Conservation (phyloP, 2,888 invertebrate genomes). For the Hedychridium roseum region DNA sequence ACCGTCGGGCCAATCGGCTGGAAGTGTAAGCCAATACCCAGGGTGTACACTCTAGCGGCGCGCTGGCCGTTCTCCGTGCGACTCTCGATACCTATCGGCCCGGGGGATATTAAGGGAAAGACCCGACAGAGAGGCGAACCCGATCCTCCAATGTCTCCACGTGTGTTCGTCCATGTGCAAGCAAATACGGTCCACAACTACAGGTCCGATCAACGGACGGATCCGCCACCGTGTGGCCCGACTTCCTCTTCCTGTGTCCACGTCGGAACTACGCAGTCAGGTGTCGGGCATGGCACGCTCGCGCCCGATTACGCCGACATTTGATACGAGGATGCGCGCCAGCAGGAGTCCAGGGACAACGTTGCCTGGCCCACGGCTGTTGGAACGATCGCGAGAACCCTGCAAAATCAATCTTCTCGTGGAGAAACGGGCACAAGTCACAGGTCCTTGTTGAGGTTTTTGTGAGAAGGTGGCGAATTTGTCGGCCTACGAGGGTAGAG, state of each 20-base stretch:
- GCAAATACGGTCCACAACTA: no score
- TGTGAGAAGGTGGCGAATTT: no score
- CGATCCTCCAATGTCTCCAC: no score
- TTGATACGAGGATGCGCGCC: slow-evolving; percentile 16
- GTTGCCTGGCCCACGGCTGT: not conserved
- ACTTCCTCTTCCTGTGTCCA: slow-evolving; percentile 62
- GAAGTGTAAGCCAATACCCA: slow-evolving; percentile 60
- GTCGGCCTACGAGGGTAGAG: no score
- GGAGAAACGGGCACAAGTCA: no score
- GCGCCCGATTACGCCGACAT: slow-evolving; percentile 31
- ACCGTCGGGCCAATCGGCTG: slow-evolving; percentile 57
- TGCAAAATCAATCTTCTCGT: not conserved
- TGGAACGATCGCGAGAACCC: not conserved
- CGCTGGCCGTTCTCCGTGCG: slow-evolving; percentile 13
- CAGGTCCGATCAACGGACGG: slow-evolving; percentile 1
- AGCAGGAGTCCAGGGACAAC: not conserved
- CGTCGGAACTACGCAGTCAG: slow-evolving; percentile 59
- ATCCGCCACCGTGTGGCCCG: slow-evolving; percentile 43
- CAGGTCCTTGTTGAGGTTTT: slow-evolving; percentile 9
- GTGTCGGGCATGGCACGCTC: slow-evolving; percentile 42
- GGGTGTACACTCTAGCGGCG: slow-evolving; percentile 34
- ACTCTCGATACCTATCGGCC: slow-evolving; percentile 4
- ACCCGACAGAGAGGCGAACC: not conserved
- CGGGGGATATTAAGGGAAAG: not conserved
- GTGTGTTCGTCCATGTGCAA: no score